These are phyloP conservation scores for Leptura quadrifasciata DNA, from an alignment of 2,888 invertebrate species.

Conservation along the genomic window DNA sequence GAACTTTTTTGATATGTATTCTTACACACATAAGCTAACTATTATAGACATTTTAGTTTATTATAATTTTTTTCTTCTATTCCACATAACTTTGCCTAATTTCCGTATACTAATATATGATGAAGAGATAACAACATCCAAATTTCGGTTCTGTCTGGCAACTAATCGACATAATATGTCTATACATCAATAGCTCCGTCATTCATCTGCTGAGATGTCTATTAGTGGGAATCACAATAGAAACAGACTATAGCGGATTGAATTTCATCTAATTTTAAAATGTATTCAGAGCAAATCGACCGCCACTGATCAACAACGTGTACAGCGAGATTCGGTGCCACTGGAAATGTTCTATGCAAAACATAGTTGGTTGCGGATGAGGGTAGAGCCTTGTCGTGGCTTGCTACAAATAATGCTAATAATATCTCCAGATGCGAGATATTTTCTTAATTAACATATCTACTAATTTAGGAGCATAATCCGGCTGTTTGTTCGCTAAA, in stretches of 20 bases:
- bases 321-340: conserved; percentile 47
- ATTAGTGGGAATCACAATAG: background rate
- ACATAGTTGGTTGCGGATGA: conserved; percentile 41
- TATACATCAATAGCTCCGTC: background rate
- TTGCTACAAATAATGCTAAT: conserved; percentile 52
- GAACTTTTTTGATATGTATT: no score
- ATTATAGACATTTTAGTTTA: no score
- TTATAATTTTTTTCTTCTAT: no score
- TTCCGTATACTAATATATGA: background rate
- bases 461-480: conserved; percentile 52
- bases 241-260: conserved; percentile 8
- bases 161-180: background rate
- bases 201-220: background rate
- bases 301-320: conserved; percentile 23
- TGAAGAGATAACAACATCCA: background rate
- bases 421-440: conserved; percentile 55
- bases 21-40: no score
- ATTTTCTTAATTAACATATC: conserved; percentile 57
- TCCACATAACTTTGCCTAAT: background rate
- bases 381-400: conserved; percentile 40
- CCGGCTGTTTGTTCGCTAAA: background rate
- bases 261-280: conserved; percentile 11
- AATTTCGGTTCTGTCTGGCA: background rate
- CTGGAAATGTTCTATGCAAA: conserved; percentile 49
- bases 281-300: conserved; percentile 3